Evolutionary conservation across 2,113 vertebrate species (phyloP).

Genomic region (Prunella himalayana): DNA sequence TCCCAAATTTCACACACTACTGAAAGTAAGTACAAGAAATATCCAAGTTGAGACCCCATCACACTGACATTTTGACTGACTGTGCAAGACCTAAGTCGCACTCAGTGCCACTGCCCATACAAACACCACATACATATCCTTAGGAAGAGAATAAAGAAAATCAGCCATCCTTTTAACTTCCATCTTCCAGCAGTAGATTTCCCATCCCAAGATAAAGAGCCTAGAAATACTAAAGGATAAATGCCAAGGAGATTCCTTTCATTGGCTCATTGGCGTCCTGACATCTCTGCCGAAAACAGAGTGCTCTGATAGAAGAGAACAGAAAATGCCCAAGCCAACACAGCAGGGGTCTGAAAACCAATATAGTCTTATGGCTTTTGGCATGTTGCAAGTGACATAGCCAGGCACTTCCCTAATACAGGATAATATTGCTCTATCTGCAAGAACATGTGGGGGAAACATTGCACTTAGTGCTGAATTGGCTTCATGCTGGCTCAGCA

Average conservation of each 20-base stretch:
- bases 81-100: not conserved
- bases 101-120: not conserved
- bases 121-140: not conserved
- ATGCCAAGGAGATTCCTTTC: conserved; percentile 41
- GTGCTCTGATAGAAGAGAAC: conserved; percentile 1
- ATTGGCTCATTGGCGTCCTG: conserved; percentile 41
- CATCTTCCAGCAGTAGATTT: not conserved
- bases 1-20: not conserved
- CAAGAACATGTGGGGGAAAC: not conserved
- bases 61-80: not conserved
- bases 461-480: conserved; percentile 31
- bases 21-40: not conserved
- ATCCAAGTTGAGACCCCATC: not conserved
- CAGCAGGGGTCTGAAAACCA: conserved; percentile 67
- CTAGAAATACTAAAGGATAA: conserved; percentile 36
- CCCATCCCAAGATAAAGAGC: conserved; percentile 15
- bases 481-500: conserved; percentile 6
- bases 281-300: conserved; percentile 6
- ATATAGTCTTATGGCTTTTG: conserved; percentile 60
- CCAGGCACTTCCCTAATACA: conserved; percentile 56
- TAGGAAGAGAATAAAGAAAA: not conserved
- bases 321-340: conserved; percentile 49
- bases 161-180: not conserved
- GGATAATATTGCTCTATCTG: conserved; percentile 63
- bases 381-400: conserved; percentile 28